Evolutionary conservation across 2,113 vertebrate genomes (phyloP).

Genomic region (Colossoma macropomum): DNA sequence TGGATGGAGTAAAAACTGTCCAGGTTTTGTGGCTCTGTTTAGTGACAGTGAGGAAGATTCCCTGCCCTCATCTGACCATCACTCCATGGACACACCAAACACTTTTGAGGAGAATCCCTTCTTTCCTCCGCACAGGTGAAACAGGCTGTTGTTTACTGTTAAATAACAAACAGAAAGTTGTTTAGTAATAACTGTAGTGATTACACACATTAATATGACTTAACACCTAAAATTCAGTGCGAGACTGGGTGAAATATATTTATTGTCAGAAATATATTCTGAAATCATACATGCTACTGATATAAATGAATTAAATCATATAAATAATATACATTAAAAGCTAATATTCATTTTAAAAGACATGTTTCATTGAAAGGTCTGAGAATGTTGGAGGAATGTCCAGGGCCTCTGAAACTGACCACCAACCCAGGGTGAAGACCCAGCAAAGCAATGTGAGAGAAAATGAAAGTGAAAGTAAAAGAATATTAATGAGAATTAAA

Average conservation of each 20-base stretch:
- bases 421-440: not conserved
- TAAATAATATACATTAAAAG: not conserved
- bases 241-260: too few relatives aligned
- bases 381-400: not conserved
- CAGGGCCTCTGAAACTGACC: not conserved
- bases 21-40: slow-evolving; percentile 1
- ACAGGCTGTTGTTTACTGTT: too few relatives aligned
- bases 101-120: slow-evolving; percentile 1
- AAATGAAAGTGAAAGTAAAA: too few relatives aligned
- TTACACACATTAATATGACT: too few relatives aligned
- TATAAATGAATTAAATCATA: too few relatives aligned
- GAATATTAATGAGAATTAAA: too few relatives aligned
- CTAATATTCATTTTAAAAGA: too few relatives aligned
- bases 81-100: slow-evolving; percentile 24
- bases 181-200: too few relatives aligned
- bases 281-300: too few relatives aligned
- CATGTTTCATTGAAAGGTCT: not conserved
- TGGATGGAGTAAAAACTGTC: not conserved
- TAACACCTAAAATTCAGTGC: too few relatives aligned
- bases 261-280: too few relatives aligned
- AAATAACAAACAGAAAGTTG: too few relatives aligned
- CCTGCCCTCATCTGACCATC: slow-evolving; percentile 1
- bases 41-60: not conserved
- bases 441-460: not conserved
- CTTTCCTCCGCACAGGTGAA: not conserved